Conservation (phyloP, 2,797 vertebrate genomes). For the Glossophaga mutica region DNA sequence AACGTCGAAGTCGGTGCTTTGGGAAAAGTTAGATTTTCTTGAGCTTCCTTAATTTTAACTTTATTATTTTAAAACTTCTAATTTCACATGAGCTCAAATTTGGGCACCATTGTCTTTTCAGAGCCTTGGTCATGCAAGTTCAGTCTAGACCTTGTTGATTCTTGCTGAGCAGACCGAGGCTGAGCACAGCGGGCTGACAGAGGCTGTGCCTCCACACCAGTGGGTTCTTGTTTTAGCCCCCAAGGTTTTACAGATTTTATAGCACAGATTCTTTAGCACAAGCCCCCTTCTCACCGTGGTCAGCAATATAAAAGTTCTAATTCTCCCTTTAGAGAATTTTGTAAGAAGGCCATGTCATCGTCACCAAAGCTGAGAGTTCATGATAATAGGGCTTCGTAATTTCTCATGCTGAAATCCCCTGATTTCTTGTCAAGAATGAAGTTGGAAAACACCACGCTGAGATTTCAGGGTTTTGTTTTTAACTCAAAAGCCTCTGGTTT, state of each 20-base stretch:
- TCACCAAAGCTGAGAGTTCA: conserved; percentile 48
- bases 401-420: conserved; percentile 68
- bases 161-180: not conserved
- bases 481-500: conserved; percentile 54
- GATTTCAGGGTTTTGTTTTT: conserved; percentile 62
- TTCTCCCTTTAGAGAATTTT: conserved; percentile 38
- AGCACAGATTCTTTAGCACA: not conserved
- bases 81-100: not conserved
- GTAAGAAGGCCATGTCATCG: not conserved
- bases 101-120: not conserved
- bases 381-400: conserved; percentile 24
- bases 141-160: not conserved
- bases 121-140: not conserved
- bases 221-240: not conserved
- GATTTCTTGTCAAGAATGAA: conserved; percentile 56
- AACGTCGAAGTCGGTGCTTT: not conserved
- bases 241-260: not conserved
- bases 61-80: not conserved
- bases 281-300: not conserved
- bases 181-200: not conserved
- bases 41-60: not conserved
- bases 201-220: not conserved
- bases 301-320: not conserved
- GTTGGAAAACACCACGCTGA: conserved; percentile 64
- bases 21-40: not conserved